These are phyloP conservation scores for Diglossa brunneiventris DNA, from an alignment of 2,113 vertebrate genomes.

Conservation along the genomic window DNA sequence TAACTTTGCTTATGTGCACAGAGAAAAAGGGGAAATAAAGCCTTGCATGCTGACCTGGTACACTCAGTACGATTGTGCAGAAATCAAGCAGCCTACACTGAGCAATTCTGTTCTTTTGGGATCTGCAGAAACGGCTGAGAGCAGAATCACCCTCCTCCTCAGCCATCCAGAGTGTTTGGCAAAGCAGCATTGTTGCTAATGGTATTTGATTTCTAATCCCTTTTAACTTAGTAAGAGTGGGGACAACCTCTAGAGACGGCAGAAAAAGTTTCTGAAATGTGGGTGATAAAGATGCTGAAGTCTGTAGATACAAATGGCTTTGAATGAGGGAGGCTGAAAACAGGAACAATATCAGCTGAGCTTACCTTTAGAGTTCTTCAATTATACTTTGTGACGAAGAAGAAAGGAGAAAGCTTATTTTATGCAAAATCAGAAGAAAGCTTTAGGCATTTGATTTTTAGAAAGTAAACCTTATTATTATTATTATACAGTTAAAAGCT, in stretches of 20 bases:
- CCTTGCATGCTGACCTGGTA: background rate
- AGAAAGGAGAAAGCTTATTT: background rate
- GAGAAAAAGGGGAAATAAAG: background rate
- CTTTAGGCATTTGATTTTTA: background rate
- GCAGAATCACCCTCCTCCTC: background rate
- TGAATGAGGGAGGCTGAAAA: slow-evolving; percentile 9
- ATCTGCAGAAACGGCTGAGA: background rate
- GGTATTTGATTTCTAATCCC: background rate
- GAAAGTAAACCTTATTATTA: background rate
- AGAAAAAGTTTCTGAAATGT: slow-evolving; percentile 33
- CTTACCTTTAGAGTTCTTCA: background rate
- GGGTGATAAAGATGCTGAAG: slow-evolving; percentile 35
- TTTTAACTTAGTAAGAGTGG: slow-evolving; percentile 12
- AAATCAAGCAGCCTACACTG: background rate
- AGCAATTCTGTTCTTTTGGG: background rate
- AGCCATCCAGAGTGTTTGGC: background rate
- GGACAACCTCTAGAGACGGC: slow-evolving; percentile 40
- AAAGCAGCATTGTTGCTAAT: background rate
- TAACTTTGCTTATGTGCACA: background rate
- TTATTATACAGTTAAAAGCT: slow-evolving; percentile 8
- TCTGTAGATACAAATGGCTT: background rate
- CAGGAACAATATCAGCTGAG: background rate
- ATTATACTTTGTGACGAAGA: background rate
- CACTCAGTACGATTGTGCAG: rapidly evolving
- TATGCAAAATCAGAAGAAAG: background rate